Base-by-base conservation (phyloP, 2,797 vertebrate species). In the Poecile montanus region DNA sequence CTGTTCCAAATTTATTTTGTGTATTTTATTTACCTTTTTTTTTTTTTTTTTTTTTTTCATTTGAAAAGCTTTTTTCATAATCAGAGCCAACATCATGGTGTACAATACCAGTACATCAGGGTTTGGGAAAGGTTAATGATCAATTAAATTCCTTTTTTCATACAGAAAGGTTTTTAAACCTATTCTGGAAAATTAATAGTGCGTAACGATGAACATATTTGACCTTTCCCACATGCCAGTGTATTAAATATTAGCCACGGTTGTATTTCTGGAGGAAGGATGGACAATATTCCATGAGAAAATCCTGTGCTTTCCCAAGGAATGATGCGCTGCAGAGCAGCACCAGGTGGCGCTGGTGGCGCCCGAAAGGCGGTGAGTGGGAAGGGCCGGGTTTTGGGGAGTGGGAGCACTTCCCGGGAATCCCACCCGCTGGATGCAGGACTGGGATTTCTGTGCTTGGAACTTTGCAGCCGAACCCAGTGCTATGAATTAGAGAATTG, bases 321-420 rank as follows among this genome's bases (percentile, higher is more conserved):
- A 80, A 45, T 19, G n/a, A 2, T 2, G 34, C 30, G 15, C 50
- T 66, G 20, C 50, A 25, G 7, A 70, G 66, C 70, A 61, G 34
- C 97, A 94, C 51, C 48, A 95, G 96, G 34, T 93, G 96, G 94
- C 83, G 90, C 81, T 27, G 54, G 16, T 38, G 85, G 47, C 66
- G 7, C 13, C 67, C 40, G 19, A n/a, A 56, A 23, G 29, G 42
- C 23, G 6, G 2, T 1, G 40, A 7, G 34, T 3, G 38, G 9
- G 32, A 7, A 7, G 15, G 13, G 47, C 27, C 16, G 44, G 10
- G 20, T 20, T 13, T 1, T 8, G 56, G 29, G 27, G 19, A 20
- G 10, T 6, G 20, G n/a, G n/a, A 29, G 53, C 68, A 1, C 8
- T 30, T 36, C 21, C 36, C 56, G 0, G 8, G 54, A 38, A 30